These are phyloP conservation scores for Deroptyus accipitrinus DNA, from an alignment of 2,113 vertebrate species.

Conservation along the genomic window DNA sequence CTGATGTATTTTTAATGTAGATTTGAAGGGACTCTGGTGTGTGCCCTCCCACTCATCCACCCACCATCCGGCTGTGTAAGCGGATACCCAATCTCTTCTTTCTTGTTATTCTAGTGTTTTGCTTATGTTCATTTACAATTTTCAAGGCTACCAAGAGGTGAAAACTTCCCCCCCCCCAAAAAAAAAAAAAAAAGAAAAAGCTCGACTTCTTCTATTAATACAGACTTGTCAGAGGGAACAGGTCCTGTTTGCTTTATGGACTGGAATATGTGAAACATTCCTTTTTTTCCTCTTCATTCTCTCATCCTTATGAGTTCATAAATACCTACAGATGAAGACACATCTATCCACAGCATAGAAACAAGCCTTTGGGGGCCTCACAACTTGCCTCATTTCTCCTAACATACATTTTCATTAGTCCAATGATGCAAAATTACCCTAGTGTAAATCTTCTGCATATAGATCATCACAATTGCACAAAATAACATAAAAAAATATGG, in stretches of 20 bases:
- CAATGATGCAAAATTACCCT: neutral
- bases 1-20: neutral
- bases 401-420: neutral
- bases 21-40: neutral
- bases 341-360: neutral
- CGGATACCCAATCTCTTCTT: neutral
- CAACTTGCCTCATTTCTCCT: neutral
- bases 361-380: neutral
- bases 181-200: neutral
- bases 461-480: neutral
- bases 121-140: neutral
- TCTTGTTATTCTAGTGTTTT: neutral
- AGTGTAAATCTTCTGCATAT: neutral
- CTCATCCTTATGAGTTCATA: neutral
- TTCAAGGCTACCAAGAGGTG: neutral
- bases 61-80: neutral
- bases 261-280: neutral
- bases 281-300: neutral
- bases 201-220: neutral
- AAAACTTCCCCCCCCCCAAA: neutral
- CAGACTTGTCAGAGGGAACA: neutral
- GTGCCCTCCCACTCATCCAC: slow-evolving; percentile 12
- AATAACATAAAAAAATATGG: rapidly evolving
- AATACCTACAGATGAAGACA: neutral
- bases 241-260: neutral